Conservation (phyloP, 2,113 vertebrate species). For the Mesembrinibis cayennensis region DNA sequence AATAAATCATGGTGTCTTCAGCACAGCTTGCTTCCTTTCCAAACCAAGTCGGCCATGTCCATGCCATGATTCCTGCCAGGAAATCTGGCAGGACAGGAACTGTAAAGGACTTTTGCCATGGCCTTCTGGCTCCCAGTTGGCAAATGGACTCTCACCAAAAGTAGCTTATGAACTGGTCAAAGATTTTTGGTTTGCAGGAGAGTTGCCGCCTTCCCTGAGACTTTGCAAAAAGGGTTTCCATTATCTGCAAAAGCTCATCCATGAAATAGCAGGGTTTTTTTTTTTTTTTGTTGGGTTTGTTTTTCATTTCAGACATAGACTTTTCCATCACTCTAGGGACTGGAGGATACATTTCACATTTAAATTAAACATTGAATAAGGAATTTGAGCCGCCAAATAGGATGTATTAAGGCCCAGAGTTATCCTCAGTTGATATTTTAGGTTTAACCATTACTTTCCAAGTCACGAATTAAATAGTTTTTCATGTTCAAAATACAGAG, state of each 20-base stretch:
- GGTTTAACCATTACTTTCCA: slow-evolving; percentile 32
- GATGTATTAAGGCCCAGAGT: not conserved
- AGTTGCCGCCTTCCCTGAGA: not conserved
- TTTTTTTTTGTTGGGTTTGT: too few species aligned
- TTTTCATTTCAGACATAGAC: not conserved
- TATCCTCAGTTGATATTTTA: slow-evolving; percentile 8
- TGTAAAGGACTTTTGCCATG: not conserved
- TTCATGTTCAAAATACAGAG: slow-evolving; percentile 57
- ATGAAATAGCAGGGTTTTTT: not conserved
- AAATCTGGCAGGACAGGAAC: not conserved
- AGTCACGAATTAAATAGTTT: slow-evolving; percentile 53
- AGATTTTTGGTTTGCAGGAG: not conserved
- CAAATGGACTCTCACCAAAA: not conserved
- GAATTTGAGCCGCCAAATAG: not conserved
- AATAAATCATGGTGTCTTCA: not conserved
- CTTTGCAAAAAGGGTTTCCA: not conserved
- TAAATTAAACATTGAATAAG: not conserved
- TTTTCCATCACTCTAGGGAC: not conserved
- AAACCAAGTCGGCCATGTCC: not conserved
- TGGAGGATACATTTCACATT: not conserved
- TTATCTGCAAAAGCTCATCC: not conserved
- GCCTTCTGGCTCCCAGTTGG: not conserved
- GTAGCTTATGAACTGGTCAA: not conserved
- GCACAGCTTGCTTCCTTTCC: not conserved
- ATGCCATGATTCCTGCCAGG: not conserved